Base-by-base conservation (phyloP, 2,797 vertebrate species). In the Coreius guichenoti region DNA sequence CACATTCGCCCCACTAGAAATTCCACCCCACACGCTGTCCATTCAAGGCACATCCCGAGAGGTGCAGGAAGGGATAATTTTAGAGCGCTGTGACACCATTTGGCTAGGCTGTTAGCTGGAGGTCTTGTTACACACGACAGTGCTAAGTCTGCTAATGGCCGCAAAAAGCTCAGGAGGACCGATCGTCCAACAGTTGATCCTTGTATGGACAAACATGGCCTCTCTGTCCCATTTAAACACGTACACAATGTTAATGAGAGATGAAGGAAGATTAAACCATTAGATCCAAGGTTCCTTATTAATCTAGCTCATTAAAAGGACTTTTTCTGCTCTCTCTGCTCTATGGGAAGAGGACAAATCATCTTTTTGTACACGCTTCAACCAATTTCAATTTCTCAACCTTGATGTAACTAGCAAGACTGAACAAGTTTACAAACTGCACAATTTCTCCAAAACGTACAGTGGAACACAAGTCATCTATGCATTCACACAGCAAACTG, bases 161-260 rank as follows among this genome's bases (percentile, higher is more conserved):
- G 82, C 70, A 70, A 82, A 51, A 65, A 81, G 87, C 82, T 89
- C 86, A 68, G 67, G 68, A 79, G 80, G 73, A 82, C 70, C 0
- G 29, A 54, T 79, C 81, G 47, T 69, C 70, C 33, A 51, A 72
- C 51, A 67, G 76, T 86, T 91, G 91, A 91, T 89, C 94, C 95
- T 95, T 95, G 91, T 94, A 95, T 94, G 94, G 94, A 91, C 90
- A 92, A 90, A 79, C 86, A 63, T 63, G 29, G 82, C 73, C 75
- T 51, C 56, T 29, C 43, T 1, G 19, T 33, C 43, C 78, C 80
- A 19, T 58, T 70, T 72, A 45, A 70, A 70, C 63, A 67, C 3
- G 11, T 29, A 29, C 43, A 81, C 54, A 29, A 47, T 23, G 33
- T 63, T 31, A 47, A 56, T 19, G 14, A 72, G 63, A 69, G 21